phyloP scores from a whole-genome alignment of 2,797 vertebrate species.

The Sarcophilus harrisii region DNA sequence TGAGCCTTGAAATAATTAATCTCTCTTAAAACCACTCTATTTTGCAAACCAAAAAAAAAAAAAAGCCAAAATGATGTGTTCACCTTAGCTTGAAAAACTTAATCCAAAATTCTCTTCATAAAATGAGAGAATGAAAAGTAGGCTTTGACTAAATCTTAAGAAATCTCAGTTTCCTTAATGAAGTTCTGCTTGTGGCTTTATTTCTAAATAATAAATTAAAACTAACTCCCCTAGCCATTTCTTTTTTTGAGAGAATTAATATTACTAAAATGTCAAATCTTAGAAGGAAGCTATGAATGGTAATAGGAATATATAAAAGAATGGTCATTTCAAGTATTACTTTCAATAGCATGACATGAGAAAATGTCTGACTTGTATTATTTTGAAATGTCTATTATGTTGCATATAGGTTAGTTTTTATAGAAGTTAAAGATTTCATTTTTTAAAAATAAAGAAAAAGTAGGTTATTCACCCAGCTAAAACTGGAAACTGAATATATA shows the following conservation, averaged over 20 bases:
- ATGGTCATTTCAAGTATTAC: neutral
- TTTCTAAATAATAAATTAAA: conserved; percentile 5
- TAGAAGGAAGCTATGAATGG: neutral
- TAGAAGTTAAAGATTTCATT: neutral
- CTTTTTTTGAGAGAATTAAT: neutral
- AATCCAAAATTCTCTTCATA: neutral
- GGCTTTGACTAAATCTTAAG: neutral
- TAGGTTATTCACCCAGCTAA: neutral
- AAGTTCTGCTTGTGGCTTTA: neutral
- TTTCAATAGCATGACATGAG: neutral
- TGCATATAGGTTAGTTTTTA: neutral
- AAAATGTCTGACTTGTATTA: neutral
- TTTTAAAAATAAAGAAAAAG: neutral
- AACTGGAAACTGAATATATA: conserved; percentile 6
- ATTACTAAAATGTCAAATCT: neutral
- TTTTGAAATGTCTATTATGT: neutral
- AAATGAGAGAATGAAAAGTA: conserved; percentile 39
- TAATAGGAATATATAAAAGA: neutral
- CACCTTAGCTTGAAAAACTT: neutral
- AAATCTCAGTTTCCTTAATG: conserved; percentile 35
- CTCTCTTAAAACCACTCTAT: neutral
- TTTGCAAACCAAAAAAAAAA: neutral
- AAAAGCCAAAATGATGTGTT: no score
- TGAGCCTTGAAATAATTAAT: conserved; percentile 40
- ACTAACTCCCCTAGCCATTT: neutral